Evolutionary conservation across 2,113 vertebrate genomes (phyloP), one percentile per base, ranked within the genome.

Genomic region (Gymnocephalus cernua): DNA sequence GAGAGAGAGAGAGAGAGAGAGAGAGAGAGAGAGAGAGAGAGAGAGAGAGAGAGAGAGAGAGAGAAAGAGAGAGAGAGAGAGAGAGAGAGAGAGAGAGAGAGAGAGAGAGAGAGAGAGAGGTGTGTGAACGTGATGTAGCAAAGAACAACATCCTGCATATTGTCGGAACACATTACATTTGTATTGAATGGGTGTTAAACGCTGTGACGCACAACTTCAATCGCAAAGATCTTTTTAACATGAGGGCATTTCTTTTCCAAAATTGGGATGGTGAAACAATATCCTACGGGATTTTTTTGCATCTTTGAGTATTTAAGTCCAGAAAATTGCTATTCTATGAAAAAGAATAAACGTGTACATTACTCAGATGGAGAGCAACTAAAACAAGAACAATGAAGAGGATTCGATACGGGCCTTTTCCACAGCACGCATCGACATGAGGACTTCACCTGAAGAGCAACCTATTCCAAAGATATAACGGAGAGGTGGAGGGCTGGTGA

Each of bases 131-230:
- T 35, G 38, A 66, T 65, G 41, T 45, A 9, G 57, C n/a, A 4
- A 12, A 50, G 68, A 38, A 35, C 15, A 45, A 35, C 25, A 21
- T 11, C 0, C 48, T 79, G 27, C 11, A 23, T 63, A 11, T 50
- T 59, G 79, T 82, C 74, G 27, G 41, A 67, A 44, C 51, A 47
- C 58, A 63, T 86, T 38, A 53, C 3, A 45, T 63, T 58, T 63
- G 1, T 48, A 4, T 2, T 62, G 57, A 68, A 23, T 18, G 53
- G 74, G 74, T 76, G 76, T 76, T 23, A 79, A 61, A 44, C 14
- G 21, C 6, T 21, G 7, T 11, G 27, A 6, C 3, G 1, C 25
- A 66, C 45, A 12, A 50, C n/a, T 47, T 74, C 32, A 67, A n/a
- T 38, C 3, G 48, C 25, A 15, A 12, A 15, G 4, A 57, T 63